These are phyloP conservation scores for Anguilla obscura DNA, from an alignment of 2,797 vertebrate species.

Conservation along the genomic window DNA sequence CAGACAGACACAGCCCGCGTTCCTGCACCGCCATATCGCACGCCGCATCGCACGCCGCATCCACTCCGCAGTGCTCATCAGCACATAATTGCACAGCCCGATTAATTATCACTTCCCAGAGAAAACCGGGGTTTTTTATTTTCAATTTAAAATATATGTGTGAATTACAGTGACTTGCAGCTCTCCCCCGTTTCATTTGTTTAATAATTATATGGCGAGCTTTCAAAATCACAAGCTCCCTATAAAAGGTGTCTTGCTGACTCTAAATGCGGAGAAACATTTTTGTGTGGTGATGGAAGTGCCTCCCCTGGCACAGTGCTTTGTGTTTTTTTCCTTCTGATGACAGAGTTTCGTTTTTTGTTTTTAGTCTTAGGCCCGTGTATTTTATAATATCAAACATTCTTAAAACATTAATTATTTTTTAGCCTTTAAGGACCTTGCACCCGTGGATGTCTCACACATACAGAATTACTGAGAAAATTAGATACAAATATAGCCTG, in stretches of 20 bases:
- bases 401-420: not conserved
- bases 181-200: not conserved
- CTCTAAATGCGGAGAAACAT: not conserved
- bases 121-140: conserved; percentile 21
- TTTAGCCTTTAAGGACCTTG: conserved; percentile 1
- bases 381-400: not conserved
- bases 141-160: conserved; percentile 18
- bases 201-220: conserved; percentile 11
- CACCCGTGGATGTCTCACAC: not conserved
- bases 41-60: not conserved
- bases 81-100: conserved; percentile 16
- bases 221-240: conserved; percentile 12
- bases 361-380: not conserved
- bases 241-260: conserved; percentile 12
- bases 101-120: conserved; percentile 32
- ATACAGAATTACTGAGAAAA: not conserved
- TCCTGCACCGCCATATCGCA: not conserved
- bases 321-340: not conserved
- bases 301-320: not conserved
- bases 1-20: not conserved
- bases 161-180: conserved; percentile 10
- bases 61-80: not conserved
- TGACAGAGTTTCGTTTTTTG: not conserved
- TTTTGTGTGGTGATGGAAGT: not conserved
- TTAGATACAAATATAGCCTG: not conserved